phyloP scores from a whole-genome alignment of 2,888 invertebrate species.

The Gisinianus flammeolus region DNA sequence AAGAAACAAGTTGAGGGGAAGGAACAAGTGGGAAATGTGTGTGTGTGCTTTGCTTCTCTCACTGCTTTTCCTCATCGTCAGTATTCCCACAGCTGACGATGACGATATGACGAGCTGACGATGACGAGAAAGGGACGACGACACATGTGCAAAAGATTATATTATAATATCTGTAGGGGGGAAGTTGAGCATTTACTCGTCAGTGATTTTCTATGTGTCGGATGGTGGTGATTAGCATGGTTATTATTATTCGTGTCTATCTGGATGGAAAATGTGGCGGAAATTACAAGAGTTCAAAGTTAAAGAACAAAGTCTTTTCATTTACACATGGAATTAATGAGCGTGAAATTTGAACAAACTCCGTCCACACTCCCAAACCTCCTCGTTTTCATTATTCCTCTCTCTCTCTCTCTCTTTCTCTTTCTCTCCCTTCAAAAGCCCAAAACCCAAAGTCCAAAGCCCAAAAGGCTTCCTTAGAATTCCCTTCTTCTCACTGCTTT shows the following conservation, averaged over 20 bases:
- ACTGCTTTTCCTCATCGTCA: no score
- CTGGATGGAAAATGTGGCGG: neutral
- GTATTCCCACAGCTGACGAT: neutral
- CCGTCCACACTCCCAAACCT: neutral
- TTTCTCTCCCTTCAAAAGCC: neutral
- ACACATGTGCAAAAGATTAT: no score
- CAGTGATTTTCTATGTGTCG: no score
- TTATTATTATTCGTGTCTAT: neutral
- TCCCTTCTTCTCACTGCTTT: no score
- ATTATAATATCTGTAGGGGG: no score
- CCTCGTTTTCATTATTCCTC: neutral
- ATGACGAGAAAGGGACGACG: no score
- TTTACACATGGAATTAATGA: neutral
- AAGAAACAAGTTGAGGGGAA: neutral
- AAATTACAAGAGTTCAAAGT: slow-evolving; percentile 1
- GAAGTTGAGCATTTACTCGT: no score
- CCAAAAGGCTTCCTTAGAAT: no score
- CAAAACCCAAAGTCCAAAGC: neutral
- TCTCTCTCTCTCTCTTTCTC: neutral
- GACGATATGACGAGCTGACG: no score
- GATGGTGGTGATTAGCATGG: neutral
- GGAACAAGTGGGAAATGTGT: neutral
- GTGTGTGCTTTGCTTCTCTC: neutral
- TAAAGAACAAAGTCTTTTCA: no score
- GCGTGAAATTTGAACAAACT: neutral